Base-by-base conservation (phyloP, 2,113 vertebrate species). In the Sorex araneus region DNA sequence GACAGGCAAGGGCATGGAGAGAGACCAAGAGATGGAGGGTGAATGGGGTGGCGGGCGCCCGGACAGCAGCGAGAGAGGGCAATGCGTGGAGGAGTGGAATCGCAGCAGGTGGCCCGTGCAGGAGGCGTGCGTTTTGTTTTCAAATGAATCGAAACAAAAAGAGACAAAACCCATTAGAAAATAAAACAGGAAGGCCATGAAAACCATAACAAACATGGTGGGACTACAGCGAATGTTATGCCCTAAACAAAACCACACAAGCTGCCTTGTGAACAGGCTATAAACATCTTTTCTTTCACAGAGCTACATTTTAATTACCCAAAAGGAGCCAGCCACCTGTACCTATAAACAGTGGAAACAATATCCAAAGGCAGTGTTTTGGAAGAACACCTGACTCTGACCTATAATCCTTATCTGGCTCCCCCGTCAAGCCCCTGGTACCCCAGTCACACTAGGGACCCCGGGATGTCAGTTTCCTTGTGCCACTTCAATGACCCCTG, bases 1-100 rank as follows among this genome's bases (percentile, higher is more conserved):
- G 97, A 97, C 92, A 95, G 87, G 95, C 95, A 97, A 97, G 94
- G 96, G 87, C 96, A 97, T 92, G 96, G 71, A 97, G 96, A 12
- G 84, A 89, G 96, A 93, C 75, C 92, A 21, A 91, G 34, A 95
- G 92, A 96, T 96, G 94, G 89, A 97, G 94, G 95, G 95, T 95
- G 96, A 93, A 96, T 70, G 94, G 66, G 90, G 95, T 82, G 93
- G 97, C 0, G 89, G 94, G 87, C 13, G 90, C 89, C 97, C 96
- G 87, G 97, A 93, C 97, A 97, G 92, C 95, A 92, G 16, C 16
- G 96, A 94, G 84, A 87, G 97, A 94, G 88, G 96, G 88, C 97
- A 95, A 91, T 95, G 95, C 2, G 34, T 94, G 96, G 57, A 96
- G 96, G 87, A 94, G 78, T 92, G 90, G 91, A 81, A 87, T 92